Evolutionary conservation across 2,797 vertebrate genomes (phyloP).

Genomic region (Thunnus albacares): DNA sequence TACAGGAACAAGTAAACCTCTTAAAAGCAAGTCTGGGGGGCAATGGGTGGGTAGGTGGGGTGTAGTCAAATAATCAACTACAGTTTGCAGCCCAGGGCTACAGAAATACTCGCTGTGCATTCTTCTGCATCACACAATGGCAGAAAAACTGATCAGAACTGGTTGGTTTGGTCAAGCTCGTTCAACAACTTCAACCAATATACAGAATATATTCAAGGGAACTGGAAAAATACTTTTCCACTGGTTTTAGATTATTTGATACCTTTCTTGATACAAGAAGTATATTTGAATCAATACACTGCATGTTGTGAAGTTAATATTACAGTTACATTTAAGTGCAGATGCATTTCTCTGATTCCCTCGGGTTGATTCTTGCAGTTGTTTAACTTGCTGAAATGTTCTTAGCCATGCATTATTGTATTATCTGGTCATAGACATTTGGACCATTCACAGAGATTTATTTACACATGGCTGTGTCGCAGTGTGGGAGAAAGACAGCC

Average conservation of each 20-base stretch:
- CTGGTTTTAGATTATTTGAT: conserved; percentile 22
- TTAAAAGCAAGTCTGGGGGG: conserved; percentile 82
- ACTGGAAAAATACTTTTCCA: conserved; percentile 19
- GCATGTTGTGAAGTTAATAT: conserved; percentile 20
- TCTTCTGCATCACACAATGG: conserved; percentile 77
- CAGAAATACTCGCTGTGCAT: conserved; percentile 77
- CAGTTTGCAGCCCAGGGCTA: conserved; percentile 77
- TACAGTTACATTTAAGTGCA: conserved; percentile 25
- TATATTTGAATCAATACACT: conserved; percentile 13
- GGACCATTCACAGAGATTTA: conserved; percentile 32
- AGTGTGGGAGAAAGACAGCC: conserved; percentile 22
- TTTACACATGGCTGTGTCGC: conserved; percentile 38
- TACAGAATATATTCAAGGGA: conserved; percentile 28
- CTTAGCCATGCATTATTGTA: conserved; percentile 12
- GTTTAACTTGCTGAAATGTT: conserved; percentile 40
- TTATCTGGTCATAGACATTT: conserved; percentile 24
- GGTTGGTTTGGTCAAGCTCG: conserved; percentile 60
- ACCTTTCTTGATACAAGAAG: conserved; percentile 14
- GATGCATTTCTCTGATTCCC: conserved; percentile 15
- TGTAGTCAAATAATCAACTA: conserved; percentile 72
- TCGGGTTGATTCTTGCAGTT: conserved; percentile 20
- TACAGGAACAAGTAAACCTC: conserved; percentile 82
- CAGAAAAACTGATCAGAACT: conserved; percentile 71
- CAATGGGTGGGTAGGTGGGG: conserved; percentile 62
- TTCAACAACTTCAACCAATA: conserved; percentile 43